Evolutionary conservation across 2,797 vertebrate genomes (phyloP), one percentile per base, ranked within the genome.

Genomic region (Hoplostethus atlanticus): DNA sequence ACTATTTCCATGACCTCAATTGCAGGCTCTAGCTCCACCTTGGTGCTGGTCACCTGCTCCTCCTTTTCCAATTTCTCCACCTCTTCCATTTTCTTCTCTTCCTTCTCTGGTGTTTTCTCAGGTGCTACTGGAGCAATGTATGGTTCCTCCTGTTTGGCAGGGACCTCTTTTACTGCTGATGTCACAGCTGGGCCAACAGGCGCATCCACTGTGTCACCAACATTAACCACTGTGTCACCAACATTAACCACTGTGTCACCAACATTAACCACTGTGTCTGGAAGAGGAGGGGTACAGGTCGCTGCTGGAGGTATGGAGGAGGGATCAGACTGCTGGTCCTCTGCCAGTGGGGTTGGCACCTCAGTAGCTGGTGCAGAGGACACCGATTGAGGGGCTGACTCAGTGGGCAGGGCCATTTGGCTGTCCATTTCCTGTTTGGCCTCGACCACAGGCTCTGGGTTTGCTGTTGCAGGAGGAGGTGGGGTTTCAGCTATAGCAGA

Each of bases 191-290:
- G 90, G 84, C 1, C 72, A 0, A 90, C 92, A 3, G 94, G 90
- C 69, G 93, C 89, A 1, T 95, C 95, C 34, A 93, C 91, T 1
- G 21, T 21, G 21, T 21, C 21, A 21, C 21, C 21, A 21, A 21
- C 21, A 6, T 87, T 66, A 66, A 72, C 40, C n/a, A 16, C 80
- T 21, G 54, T 62, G 59, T 87, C 90, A n/a, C n/a, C n/a, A n/a
- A n/a, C n/a, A n/a, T n/a, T n/a, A n/a, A n/a, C 95, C 34, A 93
- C 91, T 1, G 21, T 21, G 21, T 21, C 21, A 21, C 21, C 21
- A 21, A 21, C 21, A 6, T 87, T 66, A 66, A 72, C 40, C n/a
- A 16, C 80, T 21, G 54, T 62, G 59, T 87, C 90, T 38, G 61
- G 47, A 46, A 79, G 73, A 48, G 78, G 11, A 66, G 77, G 34